Base-by-base conservation (phyloP, 2,797 vertebrate species). In the Coendou prehensilis region DNA sequence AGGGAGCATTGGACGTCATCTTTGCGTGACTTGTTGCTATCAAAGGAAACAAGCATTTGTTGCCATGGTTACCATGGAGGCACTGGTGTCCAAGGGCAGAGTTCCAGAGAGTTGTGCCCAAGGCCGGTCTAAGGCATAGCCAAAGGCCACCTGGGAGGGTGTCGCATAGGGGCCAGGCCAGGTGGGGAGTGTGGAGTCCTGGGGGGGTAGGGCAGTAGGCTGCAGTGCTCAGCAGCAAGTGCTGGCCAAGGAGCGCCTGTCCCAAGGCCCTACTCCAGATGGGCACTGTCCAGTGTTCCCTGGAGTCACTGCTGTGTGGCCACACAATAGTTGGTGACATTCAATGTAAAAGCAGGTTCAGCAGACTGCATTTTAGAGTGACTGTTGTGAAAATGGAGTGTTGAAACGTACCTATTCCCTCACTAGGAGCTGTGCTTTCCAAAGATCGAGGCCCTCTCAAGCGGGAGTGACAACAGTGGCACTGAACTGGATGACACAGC, bases 371-470 rank as follows among this genome's bases (percentile, higher is more conserved):
- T 23, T 59, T 37, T 75, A 33, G 17, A 69, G 81, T 61, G 80
- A 63, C 30, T 11, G 7, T 0, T 47, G 57, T 90, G 54, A 22
- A 95, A 71, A 81, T 61, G 73, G 28, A 10, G 30, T 2, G 82
- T 84, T 97, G 73, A 54, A 52, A 71, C 73, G 59, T 26, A 0
- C 79, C 94, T 98, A 9, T 11, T 71, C 23, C 98, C 97, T 94
- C 88, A 76, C 59, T 94, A 99, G 98, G 96, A 93, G 89, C 93
- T 33, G 5, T 97, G 96, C 91, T 98, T 80, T 90, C 99, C 99
- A 17, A 99, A 98, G 98, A 99, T 99, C 97, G 98, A 99, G 97
- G 97, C 99, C 0, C 96, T 99, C 97, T 98, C 98, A 6, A 98
- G 97, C 87, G 82, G 50, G 47, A 97, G 96, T 9, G 98, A 98